Conservation (phyloP, 1,140 invertebrate genomes). For the Heliconius hermathena region DNA sequence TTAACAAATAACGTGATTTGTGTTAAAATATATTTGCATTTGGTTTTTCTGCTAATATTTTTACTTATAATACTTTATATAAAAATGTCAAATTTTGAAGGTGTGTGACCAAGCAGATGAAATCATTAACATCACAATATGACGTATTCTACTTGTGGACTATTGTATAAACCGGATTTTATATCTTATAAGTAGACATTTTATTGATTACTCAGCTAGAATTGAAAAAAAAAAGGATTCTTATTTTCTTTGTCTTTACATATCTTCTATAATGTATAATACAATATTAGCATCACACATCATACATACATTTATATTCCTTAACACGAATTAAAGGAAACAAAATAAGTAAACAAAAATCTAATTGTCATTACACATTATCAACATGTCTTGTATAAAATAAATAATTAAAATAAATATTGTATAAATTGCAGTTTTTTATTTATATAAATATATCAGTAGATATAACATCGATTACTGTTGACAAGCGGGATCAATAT, state of each 20-base stretch:
- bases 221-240: background rate
- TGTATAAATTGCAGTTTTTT: background rate
- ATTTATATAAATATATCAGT: background rate
- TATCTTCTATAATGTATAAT: no score
- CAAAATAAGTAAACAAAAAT: no score
- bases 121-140: background rate
- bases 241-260: no score
- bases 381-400: background rate
- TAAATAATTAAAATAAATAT: no score
- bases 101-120: background rate
- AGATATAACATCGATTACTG: background rate
- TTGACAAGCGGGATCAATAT: background rate
- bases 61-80: no score
- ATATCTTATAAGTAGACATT: background rate
- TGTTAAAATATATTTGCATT: no score
- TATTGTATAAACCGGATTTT: background rate
- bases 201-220: no score
- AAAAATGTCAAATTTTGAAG: background rate
- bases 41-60: background rate
- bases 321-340: no score
- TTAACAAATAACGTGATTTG: no score
- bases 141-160: background rate
- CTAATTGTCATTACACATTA: no score
- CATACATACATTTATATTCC: no score
- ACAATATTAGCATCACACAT: no score